Percentiles rank a stretch among this genome's conserved stretches.
Evolutionary conservation across 2,113 vertebrate genomes (phyloP).

Genomic region (Otocyon megalotis): DNA sequence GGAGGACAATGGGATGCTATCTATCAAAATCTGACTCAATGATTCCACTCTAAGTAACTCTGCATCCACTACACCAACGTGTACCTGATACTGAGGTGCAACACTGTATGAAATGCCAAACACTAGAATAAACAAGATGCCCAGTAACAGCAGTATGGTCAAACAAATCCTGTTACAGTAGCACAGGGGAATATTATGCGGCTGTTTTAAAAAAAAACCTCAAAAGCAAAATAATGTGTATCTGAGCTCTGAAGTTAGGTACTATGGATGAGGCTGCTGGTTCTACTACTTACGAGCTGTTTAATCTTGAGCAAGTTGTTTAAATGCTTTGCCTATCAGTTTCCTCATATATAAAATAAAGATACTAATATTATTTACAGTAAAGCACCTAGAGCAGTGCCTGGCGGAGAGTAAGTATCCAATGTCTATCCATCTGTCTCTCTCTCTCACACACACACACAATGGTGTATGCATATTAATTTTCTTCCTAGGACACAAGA

Average conservation of each 20-base stretch:
- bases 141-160: neutral
- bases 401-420: neutral
- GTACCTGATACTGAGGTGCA: neutral
- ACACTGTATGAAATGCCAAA: neutral
- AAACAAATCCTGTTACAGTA: neutral
- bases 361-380: neutral
- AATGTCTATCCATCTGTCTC: neutral
- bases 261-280: neutral
- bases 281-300: neutral
- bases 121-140: conserved; percentile 4
- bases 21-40: conserved; percentile 26
- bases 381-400: neutral
- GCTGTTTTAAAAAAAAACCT: neutral
- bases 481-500: neutral
- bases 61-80: neutral
- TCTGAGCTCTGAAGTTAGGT: neutral
- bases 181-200: neutral
- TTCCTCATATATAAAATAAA: conserved; percentile 31
- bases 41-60: conserved; percentile 26
- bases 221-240: neutral
- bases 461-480: neutral
- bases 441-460: neutral
- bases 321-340: neutral
- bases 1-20: neutral
- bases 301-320: neutral